Evolutionary conservation across 1,140 invertebrate genomes (phyloP), one percentile per base, ranked within the genome.

Genomic region (Caenorhabditis elegans): DNA sequence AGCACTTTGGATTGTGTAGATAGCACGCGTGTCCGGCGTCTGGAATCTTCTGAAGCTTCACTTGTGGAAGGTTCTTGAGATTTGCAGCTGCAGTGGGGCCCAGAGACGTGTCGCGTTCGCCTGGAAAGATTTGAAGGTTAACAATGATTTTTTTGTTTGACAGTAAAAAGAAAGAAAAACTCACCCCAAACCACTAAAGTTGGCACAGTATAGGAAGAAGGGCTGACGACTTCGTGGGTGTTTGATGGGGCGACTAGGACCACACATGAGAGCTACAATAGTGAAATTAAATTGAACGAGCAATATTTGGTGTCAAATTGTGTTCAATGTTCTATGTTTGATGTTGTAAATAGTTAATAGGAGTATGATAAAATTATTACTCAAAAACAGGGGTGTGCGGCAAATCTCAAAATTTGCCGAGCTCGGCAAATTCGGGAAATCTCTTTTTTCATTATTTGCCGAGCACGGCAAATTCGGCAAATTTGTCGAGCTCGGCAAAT

Each of bases 81-180:
- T 83, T 83, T 1, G 82, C 48, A 31, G 82, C 82, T 24, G 82
- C 82, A 0, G 82, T 77, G 24, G 82, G 82, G 36, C 82, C 82
- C 6, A 83, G 65, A 0, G 76, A 78, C 2, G 82, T 83, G 60
- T 83, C 82, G 22, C 77, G 39, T 31, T 83, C 82, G n/a, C 82
- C 82, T 78, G 31, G 28, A 60, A 78, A 15, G n/a, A 77, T 19
- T 15, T 10, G n/a, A 15, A 60, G 5, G 6, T 43, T 43, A 43
- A 43, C 5, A 43, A 43, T 43, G 39, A 13, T 60, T 13, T 60
- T 24, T 60, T 60, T 60, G 55, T 22, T 13, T 13, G 22, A 60
- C 55, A 22, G 26, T 22, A 15, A 60, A 13, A 28, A 47, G 10
- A 47, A 43, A 15, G 15, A 43, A 43, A 8, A 10, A 47, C 51